A percentile compares a stretch with the other conserved stretches of the same genome.
Conservation (phyloP, 2,797 vertebrate species). For the Eulemur albifrons region DNA sequence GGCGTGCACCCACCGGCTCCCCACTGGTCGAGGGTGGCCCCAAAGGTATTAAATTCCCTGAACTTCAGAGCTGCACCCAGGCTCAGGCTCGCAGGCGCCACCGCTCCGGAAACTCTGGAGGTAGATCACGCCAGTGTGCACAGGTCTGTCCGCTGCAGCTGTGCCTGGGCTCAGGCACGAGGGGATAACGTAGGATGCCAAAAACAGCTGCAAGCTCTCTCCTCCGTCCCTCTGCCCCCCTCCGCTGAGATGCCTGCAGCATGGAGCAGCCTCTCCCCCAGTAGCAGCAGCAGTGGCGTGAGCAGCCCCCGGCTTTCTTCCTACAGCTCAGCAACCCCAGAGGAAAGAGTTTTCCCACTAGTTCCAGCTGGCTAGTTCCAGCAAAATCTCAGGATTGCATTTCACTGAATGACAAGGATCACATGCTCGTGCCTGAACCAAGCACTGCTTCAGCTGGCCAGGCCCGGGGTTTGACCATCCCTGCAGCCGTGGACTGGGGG, state of each 20-base stretch:
- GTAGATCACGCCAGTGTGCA: neutral
- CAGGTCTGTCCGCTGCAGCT: neutral
- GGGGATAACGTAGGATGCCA: neutral
- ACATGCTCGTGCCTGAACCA: neutral
- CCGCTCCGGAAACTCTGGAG: neutral
- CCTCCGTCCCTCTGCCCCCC: neutral
- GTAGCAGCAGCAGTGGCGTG: too few species aligned
- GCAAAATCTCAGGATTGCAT: neutral
- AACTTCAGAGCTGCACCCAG: neutral
- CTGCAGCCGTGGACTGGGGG: neutral
- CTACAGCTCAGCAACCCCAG: neutral
- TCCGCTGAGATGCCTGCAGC: neutral
- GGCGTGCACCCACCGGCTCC: neutral
- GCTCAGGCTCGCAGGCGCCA: neutral
- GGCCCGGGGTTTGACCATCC: neutral
- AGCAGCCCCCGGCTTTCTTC: neutral
- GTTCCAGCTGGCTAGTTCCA: neutral
- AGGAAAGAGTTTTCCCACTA: neutral
- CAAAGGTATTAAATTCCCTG: neutral
- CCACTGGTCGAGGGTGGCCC: neutral
- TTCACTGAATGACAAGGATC: neutral
- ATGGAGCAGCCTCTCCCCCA: neutral
- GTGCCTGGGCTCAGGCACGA: neutral
- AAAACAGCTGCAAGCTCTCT: neutral
- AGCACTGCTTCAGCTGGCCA: neutral